Evolutionary conservation across 2,888 invertebrate genomes (phyloP).

Genomic region (Megalurothrips usitatus): DNA sequence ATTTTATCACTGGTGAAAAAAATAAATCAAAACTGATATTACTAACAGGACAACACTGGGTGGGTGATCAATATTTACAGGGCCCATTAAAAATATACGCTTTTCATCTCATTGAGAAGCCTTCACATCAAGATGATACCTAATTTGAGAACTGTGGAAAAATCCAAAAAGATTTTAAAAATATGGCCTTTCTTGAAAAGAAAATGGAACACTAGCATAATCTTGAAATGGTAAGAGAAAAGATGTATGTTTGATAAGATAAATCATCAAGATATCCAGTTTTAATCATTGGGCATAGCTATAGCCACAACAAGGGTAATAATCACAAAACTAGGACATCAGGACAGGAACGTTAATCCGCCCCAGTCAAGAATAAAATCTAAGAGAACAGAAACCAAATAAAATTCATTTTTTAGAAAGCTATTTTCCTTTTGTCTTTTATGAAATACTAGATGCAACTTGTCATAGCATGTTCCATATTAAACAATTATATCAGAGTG

Average conservation of each 20-base stretch:
- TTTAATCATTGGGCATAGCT: not conserved
- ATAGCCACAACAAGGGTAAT: not conserved
- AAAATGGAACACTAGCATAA: too few species aligned
- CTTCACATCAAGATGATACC: too few species aligned
- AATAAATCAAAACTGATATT: not conserved
- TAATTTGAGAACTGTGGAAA: too few species aligned
- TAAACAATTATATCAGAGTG: not conserved
- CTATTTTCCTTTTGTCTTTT: not conserved
- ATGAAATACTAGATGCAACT: not conserved
- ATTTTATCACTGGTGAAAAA: slow-evolving; percentile 19
- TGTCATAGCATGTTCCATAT: not conserved
- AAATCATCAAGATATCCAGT: not conserved
- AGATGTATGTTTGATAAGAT: too few species aligned
- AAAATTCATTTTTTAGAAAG: not conserved
- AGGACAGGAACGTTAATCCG: slow-evolving; percentile 2
- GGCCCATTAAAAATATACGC: not conserved
- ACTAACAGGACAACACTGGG: slow-evolving; percentile 23
- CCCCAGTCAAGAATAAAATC: not conserved
- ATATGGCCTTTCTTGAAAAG: too few species aligned
- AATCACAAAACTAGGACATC: slow-evolving; percentile 8
- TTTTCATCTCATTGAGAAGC: too few species aligned
- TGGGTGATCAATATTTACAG: slow-evolving; percentile 4
- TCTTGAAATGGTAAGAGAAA: too few species aligned
- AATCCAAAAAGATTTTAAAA: not conserved
- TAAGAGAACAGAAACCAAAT: not conserved